Conservation (phyloP, 2,797 vertebrate genomes). For the Manis javanica region DNA sequence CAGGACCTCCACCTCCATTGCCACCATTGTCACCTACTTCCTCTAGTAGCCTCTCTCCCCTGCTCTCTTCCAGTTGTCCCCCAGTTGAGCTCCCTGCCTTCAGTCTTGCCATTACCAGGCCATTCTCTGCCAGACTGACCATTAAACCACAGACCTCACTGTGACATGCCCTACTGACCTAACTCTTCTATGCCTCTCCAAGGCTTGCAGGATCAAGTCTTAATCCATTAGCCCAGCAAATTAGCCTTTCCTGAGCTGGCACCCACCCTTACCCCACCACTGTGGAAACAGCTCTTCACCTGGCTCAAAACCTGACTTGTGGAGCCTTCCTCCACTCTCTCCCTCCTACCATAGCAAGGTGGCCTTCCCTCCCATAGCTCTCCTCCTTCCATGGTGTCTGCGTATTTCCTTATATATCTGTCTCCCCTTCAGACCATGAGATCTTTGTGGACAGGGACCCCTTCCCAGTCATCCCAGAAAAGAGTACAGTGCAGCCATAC, state of each 20-base stretch:
- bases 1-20: not conserved
- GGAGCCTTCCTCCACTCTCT: not conserved
- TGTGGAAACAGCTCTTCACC: not conserved
- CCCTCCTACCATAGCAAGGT: conserved; percentile 6
- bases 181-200: not conserved
- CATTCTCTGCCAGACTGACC: not conserved
- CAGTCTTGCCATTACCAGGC: not conserved
- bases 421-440: not conserved
- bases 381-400: not conserved
- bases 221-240: not conserved
- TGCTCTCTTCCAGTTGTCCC: not conserved
- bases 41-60: not conserved
- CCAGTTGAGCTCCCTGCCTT: not conserved
- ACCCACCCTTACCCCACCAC: not conserved
- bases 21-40: not conserved
- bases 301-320: not conserved
- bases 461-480: not conserved
- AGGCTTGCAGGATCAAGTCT: not conserved
- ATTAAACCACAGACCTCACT: not conserved
- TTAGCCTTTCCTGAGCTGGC: not conserved
- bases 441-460: not conserved
- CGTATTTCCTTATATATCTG: not conserved
- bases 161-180: not conserved
- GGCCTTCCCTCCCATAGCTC: not conserved
- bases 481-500: not conserved